Evolutionary conservation across 2,888 invertebrate species (phyloP).

Genomic region (Tethea ocularis): DNA sequence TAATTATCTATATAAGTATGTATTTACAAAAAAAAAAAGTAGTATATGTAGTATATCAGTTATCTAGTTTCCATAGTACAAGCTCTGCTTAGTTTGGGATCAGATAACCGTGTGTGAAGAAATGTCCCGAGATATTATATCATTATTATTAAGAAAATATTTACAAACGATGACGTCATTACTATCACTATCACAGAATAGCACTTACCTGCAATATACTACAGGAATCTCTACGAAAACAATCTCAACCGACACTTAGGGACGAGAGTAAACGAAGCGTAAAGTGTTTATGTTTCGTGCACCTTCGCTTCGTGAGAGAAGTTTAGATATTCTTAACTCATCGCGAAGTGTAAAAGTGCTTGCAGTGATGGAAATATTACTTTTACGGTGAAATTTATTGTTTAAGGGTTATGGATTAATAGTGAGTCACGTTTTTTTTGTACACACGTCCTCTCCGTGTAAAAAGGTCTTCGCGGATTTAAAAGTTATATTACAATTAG

Average conservation of each 20-base stretch:
- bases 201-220: constrained; percentile 30
- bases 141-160: not conserved
- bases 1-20: too few relatives aligned
- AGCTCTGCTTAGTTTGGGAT: too few relatives aligned
- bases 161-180: not conserved
- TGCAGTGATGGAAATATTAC: constrained; percentile 33
- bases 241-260: constrained; percentile 48
- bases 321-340: constrained; percentile 8
- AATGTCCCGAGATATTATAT: too few relatives aligned
- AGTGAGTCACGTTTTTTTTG: not conserved
- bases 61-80: too few relatives aligned
- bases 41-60: too few relatives aligned
- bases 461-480: too few relatives aligned
- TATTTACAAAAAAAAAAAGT: too few relatives aligned
- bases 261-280: constrained; percentile 51
- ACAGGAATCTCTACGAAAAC: constrained; percentile 42
- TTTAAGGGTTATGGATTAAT: not conserved
- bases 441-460: too few relatives aligned
- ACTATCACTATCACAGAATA: not conserved
- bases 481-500: too few relatives aligned
- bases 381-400: constrained; percentile 10
- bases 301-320: constrained; percentile 18
- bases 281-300: constrained; percentile 58
- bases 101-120: too few relatives aligned
- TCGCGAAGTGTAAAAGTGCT: constrained; percentile 20